These are phyloP conservation scores for Lithophane semibrunnea DNA, from an alignment of 2,888 invertebrate genomes.

Conservation along the genomic window DNA sequence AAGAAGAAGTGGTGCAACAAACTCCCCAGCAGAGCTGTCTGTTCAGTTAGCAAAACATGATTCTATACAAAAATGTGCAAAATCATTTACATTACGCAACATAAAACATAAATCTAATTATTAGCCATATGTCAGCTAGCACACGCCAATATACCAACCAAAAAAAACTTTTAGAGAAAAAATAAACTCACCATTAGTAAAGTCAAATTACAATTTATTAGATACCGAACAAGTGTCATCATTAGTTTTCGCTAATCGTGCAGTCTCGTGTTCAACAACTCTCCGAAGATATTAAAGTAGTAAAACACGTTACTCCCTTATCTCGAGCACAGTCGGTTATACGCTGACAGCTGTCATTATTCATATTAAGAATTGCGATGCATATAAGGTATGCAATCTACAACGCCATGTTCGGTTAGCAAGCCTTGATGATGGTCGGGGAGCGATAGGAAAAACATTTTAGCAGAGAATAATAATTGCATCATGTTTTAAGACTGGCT, in stretches of 20 bases:
- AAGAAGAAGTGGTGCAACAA: no score
- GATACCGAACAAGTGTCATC: neutral
- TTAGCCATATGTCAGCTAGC: no score
- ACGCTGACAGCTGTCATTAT: conserved; percentile 53
- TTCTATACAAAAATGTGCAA: no score
- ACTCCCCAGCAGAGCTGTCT: no score
- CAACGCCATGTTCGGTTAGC: conserved; percentile 57
- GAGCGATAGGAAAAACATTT: conserved; percentile 41
- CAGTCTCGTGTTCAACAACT: neutral
- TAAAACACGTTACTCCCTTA: conserved; percentile 38
- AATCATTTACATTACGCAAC: no score
- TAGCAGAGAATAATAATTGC: neutral
- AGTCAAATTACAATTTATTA: neutral
- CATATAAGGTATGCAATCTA: conserved; percentile 64
- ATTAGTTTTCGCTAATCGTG: neutral
- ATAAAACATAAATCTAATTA: no score
- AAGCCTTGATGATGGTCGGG: conserved; percentile 28
- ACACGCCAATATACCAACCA: no score
- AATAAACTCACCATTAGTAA: neutral
- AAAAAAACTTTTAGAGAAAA: no score
- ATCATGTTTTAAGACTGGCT: no score
- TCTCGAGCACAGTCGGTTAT: conserved; percentile 47
- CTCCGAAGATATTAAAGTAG: conserved; percentile 13
- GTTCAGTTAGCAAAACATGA: no score
- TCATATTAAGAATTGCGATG: conserved; percentile 43